Base-by-base conservation (phyloP, 2,888 invertebrate species). In the Phania funesta region DNA sequence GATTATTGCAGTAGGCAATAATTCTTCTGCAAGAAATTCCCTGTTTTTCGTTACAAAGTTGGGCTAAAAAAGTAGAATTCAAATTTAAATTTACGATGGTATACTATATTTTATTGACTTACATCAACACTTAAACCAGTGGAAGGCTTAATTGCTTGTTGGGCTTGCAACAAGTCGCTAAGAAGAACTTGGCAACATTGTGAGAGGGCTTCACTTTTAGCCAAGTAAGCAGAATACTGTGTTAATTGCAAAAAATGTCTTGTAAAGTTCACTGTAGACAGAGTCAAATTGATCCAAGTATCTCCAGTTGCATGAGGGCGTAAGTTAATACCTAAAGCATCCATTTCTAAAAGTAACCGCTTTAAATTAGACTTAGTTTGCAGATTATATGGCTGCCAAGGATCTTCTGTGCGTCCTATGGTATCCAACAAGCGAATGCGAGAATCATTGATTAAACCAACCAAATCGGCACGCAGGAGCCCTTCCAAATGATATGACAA, bases 401-500 rank as follows among this genome's bases (percentile, higher is more conserved):
- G 82, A 73, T 91, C 91, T 84, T 91, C 91, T 0, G 90, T 89
- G 24, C 91, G 89, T 0, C 90, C 90, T 20, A 91, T 88, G 0
- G 90, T 88, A 65, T 91, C 91, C 22, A 91, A 74, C 22, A 91
- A 71, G 3, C 91, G 88, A 62, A 87, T 83, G 2, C 89, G 88
- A 4, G 91, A 91, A 62, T 91, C 91, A 41, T 91, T 90, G 22
- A 91, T 89, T 5, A 91, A 85, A 5, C 90, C 87, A 22, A 90
- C 90, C 0, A 91, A 86, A 0, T 97, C 95, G 11, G 93, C 93
- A 83, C 96, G 93, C 78, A 99, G 92, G 83, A 96, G 93, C 24
- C 96, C 96, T 88, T 98, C 97, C 86, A 99, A 92, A 89, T 97
- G 96, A 90, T 98, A 99, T 84, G 96, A 94, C 77, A 99, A 92